A percentile compares a stretch with the other conserved stretches of the same genome.
Conservation (phyloP, 2,888 invertebrate species). For the Cosmia trapezina region DNA sequence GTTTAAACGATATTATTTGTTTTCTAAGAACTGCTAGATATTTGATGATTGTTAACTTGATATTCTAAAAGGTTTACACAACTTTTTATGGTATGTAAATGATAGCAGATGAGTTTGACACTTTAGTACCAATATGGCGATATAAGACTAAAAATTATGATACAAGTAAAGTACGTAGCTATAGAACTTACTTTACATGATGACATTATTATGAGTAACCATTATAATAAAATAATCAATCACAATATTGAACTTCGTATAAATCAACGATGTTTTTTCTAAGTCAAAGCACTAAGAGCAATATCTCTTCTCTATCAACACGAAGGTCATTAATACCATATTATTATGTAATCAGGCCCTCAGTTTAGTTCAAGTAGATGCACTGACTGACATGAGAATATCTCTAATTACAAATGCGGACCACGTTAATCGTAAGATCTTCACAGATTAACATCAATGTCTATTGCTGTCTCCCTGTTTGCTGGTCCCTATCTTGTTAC, state of each 20-base stretch:
- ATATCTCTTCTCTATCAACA: conserved; percentile 22
- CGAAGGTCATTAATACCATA: conserved; percentile 31
- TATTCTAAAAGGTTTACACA: conserved; percentile 26
- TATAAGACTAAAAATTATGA: neutral
- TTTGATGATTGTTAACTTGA: conserved; percentile 24
- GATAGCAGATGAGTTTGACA: conserved; percentile 35
- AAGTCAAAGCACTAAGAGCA: conserved; percentile 32
- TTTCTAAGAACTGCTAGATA: conserved; percentile 45
- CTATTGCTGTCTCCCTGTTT: conserved; percentile 34
- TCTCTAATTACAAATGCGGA: conserved; percentile 77
- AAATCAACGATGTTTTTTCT: conserved; percentile 1
- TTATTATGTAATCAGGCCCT: conserved; percentile 36
- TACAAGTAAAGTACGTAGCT: conserved; percentile 3
- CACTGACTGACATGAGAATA: conserved; percentile 75
- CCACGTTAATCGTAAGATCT: conserved; percentile 67
- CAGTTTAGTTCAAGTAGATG: conserved; percentile 51
- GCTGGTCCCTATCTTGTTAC: conserved; percentile 23
- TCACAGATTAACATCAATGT: conserved; percentile 56
- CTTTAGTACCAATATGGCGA: neutral
- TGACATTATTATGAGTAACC: neutral
- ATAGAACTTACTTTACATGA: neutral
- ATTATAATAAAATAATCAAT: conserved; percentile 19
- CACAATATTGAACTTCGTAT: neutral
- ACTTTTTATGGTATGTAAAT: conserved; percentile 10
- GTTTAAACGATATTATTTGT: conserved; percentile 27